Evolutionary conservation across 2,888 invertebrate genomes (phyloP).

Genomic region (Xestia c-nigrum): DNA sequence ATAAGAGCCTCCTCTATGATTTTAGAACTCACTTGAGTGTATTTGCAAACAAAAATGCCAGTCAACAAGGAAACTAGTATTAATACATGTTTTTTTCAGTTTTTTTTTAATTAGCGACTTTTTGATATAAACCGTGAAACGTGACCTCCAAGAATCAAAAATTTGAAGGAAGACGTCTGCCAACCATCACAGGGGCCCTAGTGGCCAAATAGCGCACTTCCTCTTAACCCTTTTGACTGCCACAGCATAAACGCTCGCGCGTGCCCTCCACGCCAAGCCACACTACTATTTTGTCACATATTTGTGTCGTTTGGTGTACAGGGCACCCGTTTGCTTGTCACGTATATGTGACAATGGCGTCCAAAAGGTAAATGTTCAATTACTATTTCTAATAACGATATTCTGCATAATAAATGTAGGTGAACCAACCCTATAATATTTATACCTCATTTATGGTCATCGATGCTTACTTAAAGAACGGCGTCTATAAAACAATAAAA

Average conservation of each 20-base stretch:
- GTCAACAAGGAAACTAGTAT: neutral
- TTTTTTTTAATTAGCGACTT: neutral
- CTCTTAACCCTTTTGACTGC: no score
- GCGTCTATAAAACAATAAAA: constrained; percentile 21
- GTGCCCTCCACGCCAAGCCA: no score
- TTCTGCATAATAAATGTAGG: neutral
- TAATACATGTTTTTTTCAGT: neutral
- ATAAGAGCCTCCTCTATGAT: constrained; percentile 11
- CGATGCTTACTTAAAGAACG: neutral
- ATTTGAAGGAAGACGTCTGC: neutral
- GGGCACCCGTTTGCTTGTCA: no score
- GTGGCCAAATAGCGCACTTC: no score
- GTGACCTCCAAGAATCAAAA: neutral
- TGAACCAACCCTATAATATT: neutral
- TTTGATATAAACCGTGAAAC: neutral
- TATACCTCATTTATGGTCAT: constrained; percentile 6
- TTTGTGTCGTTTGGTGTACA: no score
- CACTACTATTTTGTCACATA: no score
- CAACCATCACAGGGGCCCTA: neutral
- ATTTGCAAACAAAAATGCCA: neutral
- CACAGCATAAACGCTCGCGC: no score
- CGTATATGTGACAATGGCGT: no score
- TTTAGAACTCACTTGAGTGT: neutral
- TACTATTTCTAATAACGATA: neutral
- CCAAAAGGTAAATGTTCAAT: no score